Conservation (phyloP, 2,797 vertebrate genomes). For the Chaetodon trifasciatus region DNA sequence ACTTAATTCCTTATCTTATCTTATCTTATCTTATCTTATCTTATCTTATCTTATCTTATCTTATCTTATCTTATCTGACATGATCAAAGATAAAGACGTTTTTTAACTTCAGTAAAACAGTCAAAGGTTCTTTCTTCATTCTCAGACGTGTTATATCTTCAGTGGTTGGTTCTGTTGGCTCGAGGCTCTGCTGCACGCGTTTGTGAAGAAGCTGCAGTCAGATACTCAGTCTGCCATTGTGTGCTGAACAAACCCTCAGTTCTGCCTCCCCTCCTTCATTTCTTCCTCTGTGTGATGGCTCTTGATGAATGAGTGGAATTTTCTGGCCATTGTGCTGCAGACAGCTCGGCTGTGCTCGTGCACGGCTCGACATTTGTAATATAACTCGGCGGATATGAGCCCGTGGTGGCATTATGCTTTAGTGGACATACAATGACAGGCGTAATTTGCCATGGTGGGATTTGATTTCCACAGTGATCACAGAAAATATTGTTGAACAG, state of each 20-base stretch:
- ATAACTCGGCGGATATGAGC: slow-evolving; percentile 29
- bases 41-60: too few relatives aligned
- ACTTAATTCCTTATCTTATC: too few relatives aligned
- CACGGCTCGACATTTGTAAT: slow-evolving; percentile 14
- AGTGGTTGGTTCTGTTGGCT: background rate
- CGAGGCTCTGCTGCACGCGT: background rate
- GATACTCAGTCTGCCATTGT: background rate
- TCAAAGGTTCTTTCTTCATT: background rate
- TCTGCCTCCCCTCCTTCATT: background rate
- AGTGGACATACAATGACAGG: slow-evolving; percentile 32
- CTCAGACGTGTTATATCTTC: background rate
- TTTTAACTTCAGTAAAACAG: too few relatives aligned
- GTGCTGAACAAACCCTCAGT: background rate
- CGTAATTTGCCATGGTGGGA: slow-evolving; percentile 41
- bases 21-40: too few relatives aligned
- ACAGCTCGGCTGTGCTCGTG: background rate
- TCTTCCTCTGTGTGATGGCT: background rate
- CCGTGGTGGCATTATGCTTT: slow-evolving; percentile 13
- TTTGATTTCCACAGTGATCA: slow-evolving; percentile 61
- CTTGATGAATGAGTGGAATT: slow-evolving; percentile 6
- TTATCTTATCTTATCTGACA: too few relatives aligned
- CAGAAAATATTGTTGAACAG: slow-evolving; percentile 52
- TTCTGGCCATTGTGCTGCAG: background rate
- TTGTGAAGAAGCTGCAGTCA: background rate
- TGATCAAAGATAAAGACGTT: too few relatives aligned